Evolutionary conservation across 2,888 invertebrate species (phyloP), one percentile per base, ranked within the genome.

Genomic region (Plutella xylostella): DNA sequence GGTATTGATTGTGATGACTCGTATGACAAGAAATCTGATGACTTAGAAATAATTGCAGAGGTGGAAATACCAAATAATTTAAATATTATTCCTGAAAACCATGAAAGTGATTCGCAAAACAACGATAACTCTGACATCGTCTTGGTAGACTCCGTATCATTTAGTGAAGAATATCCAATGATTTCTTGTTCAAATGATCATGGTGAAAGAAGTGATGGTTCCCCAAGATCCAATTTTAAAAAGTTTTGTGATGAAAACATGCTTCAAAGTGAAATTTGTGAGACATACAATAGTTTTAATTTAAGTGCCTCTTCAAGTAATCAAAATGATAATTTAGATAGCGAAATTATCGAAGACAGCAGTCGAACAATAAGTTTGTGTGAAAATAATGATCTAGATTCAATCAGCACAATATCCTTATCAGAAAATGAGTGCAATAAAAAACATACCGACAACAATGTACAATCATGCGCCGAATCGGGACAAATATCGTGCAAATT

Each of bases 1-100:
- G 87, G 88, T 35, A 87, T 83, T 41, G 86, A 89, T 55, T 87
- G 88, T 40, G 89, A 89, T 25, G 90, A 90, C 60, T 87, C 89
- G 51, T 89, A 88, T 55, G 80, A 80, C 54, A 79, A 74, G 55
- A 82, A 77, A 56, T 78, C 79, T 1, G 80, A 82, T 50, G 73
- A 68, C 48, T 62, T 78, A 55, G 80, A 80, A 67, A 66, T 73
- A 51, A 71, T 72, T 40, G 68, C 71, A 17, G 72, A 72, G 45
- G 62, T 63, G 45, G 60, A 60, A n/a, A 55, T 57, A 46, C 66
- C 65, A 53, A 72, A 75, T 55, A 65, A 68, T 47, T 55, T 57
- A 19, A 64, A 72, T 51, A 51, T 59, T 28, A 60, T 57, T 52
- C 60, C 56, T 37, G 68, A 63, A 51, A 57, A 60, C 14, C 63